Evolutionary conservation across 2,797 vertebrate genomes (phyloP), one percentile per base, ranked within the genome.

Genomic region (Mus caroli): DNA sequence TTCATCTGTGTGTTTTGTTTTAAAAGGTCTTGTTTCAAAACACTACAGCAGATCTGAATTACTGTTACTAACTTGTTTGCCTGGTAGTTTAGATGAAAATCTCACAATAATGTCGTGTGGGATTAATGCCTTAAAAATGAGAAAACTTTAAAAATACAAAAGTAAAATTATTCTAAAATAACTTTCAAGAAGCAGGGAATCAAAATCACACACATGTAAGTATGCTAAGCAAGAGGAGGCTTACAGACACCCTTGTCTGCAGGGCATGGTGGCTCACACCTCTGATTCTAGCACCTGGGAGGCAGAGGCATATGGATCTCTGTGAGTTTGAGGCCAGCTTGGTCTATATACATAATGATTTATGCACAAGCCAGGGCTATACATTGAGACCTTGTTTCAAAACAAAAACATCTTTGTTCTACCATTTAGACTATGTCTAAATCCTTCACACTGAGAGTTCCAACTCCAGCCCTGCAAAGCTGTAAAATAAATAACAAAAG

Each of bases 141-240:
- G 67, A 64, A 22, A 46, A 34, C 26, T 82, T 95, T 94, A 90
- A 96, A n/a, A 5, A 90, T 75, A 86, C 31, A 28, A 86, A 94
- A 94, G 78, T 56, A 94, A 43, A 95, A 94, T 80, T 92, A 28
- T 90, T 88, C 75, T 69, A 83, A 94, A 94, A 94, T 96, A n/a
- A 92, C 24, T 82, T 84, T 40, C 76, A 54, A 91, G 24, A 96
- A 62, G 26, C 73, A 8, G 40, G 76, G 24, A 90, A 85, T 89
- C n/a, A 31, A 67, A 90, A 13, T 67, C 46, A 54, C 52, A 67
- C 54, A 40, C 24, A n/a, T 24, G 78, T 15, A 43, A 92, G 14
- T 50, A 15, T 34, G 10, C 77, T 40, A 84, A 71, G 13, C 92
- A 78, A 71, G 26, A 73, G 31, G 28, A 7, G 1, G 43, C 60